These are phyloP conservation scores for Centropyge bicolor DNA, from an alignment of 2,797 vertebrate species.

Conservation along the genomic window DNA sequence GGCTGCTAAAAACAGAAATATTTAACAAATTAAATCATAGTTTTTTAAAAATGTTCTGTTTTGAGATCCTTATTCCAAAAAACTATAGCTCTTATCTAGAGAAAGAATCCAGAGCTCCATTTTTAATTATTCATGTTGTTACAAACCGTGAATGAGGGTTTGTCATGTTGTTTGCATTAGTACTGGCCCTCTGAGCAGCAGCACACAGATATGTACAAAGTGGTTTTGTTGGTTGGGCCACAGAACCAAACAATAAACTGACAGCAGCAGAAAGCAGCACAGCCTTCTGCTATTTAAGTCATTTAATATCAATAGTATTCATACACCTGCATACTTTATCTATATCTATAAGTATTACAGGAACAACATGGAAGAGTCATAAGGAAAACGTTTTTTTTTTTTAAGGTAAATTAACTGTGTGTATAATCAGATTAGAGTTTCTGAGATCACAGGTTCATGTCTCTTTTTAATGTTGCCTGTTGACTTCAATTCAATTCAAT, in stretches of 20 bases:
- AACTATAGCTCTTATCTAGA: too few species aligned
- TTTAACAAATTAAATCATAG: not conserved
- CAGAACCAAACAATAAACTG: not conserved
- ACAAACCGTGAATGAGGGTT: not conserved
- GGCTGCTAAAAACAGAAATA: not conserved
- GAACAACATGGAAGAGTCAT: not conserved
- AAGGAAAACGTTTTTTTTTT: not conserved
- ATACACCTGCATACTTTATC: not conserved
- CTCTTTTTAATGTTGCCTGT: not conserved
- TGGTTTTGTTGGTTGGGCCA: not conserved
- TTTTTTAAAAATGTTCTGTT: too few species aligned
- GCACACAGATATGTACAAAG: not conserved
- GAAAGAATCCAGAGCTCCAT: too few species aligned
- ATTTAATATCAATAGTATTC: not conserved
- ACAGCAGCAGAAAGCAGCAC: not conserved
- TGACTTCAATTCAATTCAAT: too few species aligned
- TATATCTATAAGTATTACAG: not conserved
- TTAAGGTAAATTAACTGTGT: not conserved
- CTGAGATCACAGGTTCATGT: not conserved
- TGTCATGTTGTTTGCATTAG: not conserved
- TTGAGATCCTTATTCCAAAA: too few species aligned
- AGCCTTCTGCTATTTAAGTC: too few species aligned
- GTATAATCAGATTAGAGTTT: not conserved
- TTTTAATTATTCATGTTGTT: not conserved
- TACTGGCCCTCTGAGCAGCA: not conserved